Evolutionary conservation across 1,140 invertebrate genomes (phyloP).

Genomic region (Rhyzopertha dominica): DNA sequence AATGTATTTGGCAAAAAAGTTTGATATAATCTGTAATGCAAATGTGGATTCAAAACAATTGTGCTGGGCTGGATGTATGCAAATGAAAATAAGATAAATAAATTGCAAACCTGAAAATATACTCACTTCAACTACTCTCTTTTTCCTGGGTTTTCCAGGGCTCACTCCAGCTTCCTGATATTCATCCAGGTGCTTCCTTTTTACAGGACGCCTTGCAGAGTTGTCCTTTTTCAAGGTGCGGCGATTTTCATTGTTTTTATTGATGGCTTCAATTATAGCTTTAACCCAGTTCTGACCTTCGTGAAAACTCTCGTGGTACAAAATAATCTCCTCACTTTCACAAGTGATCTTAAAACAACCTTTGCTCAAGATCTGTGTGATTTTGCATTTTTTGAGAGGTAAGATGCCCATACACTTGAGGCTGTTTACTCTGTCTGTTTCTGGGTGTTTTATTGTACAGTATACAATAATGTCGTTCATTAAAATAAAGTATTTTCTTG

Average conservation of each 20-base stretch:
- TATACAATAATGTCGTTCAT: constrained; percentile 59
- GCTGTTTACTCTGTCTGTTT: constrained; percentile 40
- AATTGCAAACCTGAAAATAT: no score
- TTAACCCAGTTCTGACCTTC: constrained; percentile 54
- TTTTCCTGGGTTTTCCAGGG: constrained; percentile 35
- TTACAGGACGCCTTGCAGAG: constrained; percentile 53
- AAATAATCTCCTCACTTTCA: constrained; percentile 52
- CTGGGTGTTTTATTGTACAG: constrained; percentile 51
- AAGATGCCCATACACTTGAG: constrained; percentile 55
- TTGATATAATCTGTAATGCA: no score
- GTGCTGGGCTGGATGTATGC: no score
- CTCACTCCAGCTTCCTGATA: constrained; percentile 40
- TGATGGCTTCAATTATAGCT: constrained; percentile 51
- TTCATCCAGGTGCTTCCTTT: constrained; percentile 46
- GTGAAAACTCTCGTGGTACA: constrained; percentile 52
- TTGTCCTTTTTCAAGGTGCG: constrained; percentile 58
- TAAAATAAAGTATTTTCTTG: constrained; percentile 50
- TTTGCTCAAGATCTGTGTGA: constrained; percentile 42
- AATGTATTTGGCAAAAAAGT: no score
- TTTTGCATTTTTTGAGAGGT: constrained; percentile 57
- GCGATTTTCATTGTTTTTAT: constrained; percentile 52
- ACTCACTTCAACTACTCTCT: no score
- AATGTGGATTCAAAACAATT: no score
- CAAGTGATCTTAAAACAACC: constrained; percentile 51
- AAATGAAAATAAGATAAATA: no score